Evolutionary conservation across 2,113 vertebrate species (phyloP), one percentile per base, ranked within the genome.

Genomic region (Barbus barbus): DNA sequence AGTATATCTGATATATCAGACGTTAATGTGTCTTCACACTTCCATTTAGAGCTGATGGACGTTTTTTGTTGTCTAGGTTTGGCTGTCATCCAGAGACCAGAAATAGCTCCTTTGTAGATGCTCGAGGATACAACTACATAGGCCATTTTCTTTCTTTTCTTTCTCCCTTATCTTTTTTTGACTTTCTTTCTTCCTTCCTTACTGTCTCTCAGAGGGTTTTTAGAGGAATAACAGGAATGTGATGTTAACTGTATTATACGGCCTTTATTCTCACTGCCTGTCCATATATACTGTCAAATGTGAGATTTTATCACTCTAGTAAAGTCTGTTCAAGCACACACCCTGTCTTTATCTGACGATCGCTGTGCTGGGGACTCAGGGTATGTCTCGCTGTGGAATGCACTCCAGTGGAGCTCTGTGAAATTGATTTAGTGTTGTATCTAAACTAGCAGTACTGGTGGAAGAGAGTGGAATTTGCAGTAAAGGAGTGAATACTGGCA

Each of bases 391-490:
- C 77, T 74, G 72, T 81, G 82, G 82, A 87, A 77, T 84, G 86
- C 38, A 16, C 77, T 48, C 65, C 33, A 69, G 12, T 76, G 36
- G 36, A 33, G 60, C 67, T 76, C 11, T 76, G 71, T 81, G 76
- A 86, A 74, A 56, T 79, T 83, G 81, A 83, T 86, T 84, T 56
- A 83, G 78, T 26, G 53, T 41, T 83, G 41, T 61, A 28, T 83
- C 53, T 65, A 46, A 51, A 74, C 24, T 36, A 28, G 48, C 18
- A 75, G 77, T 53, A 84, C 22, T 53, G 24, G 5, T 44, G 44
- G n/a, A 58, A 71, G 61, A 81, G 26, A 81, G 46, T 12, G 74
- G 83, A 38, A 83, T 77, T 83, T 74, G n/a, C 65, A 65, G 18
- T 71, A 41, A 73, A 26, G 31, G 28, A 33, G 7, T 33, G 41